phyloP scores from a whole-genome alignment of 37 sponge, comb jelly and placozoan species.

The Diacarnus erythraeanus region DNA sequence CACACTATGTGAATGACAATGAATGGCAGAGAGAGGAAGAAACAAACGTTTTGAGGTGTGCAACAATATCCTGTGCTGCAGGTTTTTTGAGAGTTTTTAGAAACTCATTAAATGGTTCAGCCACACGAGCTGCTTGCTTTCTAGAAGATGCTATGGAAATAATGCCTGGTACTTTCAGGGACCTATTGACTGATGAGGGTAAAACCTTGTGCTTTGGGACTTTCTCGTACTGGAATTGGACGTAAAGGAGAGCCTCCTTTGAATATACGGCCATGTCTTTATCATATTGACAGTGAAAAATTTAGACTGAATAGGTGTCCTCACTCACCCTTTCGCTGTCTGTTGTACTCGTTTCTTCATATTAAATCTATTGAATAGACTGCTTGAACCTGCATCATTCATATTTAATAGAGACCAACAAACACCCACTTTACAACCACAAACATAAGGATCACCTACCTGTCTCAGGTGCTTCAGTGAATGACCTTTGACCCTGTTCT shows the following conservation, averaged over 20 bases:
- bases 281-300: background rate
- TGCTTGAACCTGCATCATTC: background rate
- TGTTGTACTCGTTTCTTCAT: slow-evolving; percentile 43
- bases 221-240: background rate
- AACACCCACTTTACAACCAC: background rate
- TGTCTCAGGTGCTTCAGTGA: background rate
- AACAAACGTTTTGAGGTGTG: slow-evolving; percentile 63
- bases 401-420: no score
- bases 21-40: background rate
- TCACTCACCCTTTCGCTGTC: slow-evolving; percentile 50
- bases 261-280: slow-evolving; percentile 31
- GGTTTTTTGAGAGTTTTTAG: slow-evolving; percentile 74
- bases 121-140: slow-evolving; percentile 8
- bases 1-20: background rate
- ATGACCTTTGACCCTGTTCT: slow-evolving; percentile 5
- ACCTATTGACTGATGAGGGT: background rate
- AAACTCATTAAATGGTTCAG: slow-evolving; percentile 67
- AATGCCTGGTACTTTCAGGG: background rate
- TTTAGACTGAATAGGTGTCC: no score
- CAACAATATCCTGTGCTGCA: slow-evolving; percentile 63
- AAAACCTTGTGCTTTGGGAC: background rate
- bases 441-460: background rate
- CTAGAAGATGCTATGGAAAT: background rate
- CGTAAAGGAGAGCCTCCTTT: slow-evolving; percentile 24
- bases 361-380: slow-evolving; percentile 41